Evolutionary conservation across 2,888 invertebrate genomes (phyloP), one percentile per base, ranked within the genome.

Genomic region (Mesopsocus fuscifrons): DNA sequence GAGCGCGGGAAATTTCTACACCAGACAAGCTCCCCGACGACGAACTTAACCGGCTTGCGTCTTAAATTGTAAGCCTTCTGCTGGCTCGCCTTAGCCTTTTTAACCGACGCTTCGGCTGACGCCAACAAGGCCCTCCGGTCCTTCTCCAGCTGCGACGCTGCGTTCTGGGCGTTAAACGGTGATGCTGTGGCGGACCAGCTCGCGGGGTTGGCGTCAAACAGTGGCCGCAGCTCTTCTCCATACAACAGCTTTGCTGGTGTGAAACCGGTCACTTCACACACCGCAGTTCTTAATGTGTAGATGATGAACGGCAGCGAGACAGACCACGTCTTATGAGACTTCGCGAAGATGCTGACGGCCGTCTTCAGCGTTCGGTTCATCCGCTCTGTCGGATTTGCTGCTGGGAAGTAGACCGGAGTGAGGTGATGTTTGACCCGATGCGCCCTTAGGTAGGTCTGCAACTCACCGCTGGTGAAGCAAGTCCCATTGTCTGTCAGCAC

Each of bases 401-500:
- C 18, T 2, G 42, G 42, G 17, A 18, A 16, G 31, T 42, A 32
- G 3, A 32, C 17, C 8, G 38, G 9, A 2, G 30, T 42, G 2
- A 38, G 2, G 11, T 18, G 22, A 9, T 42, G 42, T 9, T 13
- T 11, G 9, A 42, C 13, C 2, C 31, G 18, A 20, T 16, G 26
- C 4, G 21, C 8, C 3, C 2, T n/a, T 2, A 3, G 15, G 2
- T 18, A 18, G 2, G 22, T 11, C 2, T 42, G 18, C 5, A 11
- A 2, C 2, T 30, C 42, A 3, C n/a, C 13, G 13, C 11, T 31
- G 8, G 8, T 13, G 21, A 42, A 42, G 11, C 31, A 23, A n/a
- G 17, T 9, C 2, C 42, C 42, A n/a, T 21, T 22, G 17, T 42
- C 42, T 26, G 18, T 31, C 2, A 42, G 18, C 9, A 42, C 8